Evolutionary conservation across 2,888 invertebrate genomes (phyloP), one percentile per base, ranked within the genome.

Genomic region (Melanostoma mellinum): DNA sequence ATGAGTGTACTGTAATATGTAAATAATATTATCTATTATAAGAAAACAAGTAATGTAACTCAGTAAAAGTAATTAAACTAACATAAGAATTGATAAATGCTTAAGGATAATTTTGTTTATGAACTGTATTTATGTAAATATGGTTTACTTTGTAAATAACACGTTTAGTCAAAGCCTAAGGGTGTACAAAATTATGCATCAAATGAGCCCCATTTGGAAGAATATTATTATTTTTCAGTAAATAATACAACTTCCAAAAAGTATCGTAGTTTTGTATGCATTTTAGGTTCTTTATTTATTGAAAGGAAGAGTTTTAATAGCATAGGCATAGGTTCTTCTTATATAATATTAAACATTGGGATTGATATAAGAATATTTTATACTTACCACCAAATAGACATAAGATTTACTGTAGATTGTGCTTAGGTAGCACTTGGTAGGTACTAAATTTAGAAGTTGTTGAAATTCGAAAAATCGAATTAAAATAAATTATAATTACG

Each of bases 201-300:
- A 42, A 58, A 63, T 73, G 82, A 82, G 82, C 82, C 82, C 82
- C 82, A 69, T 82, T 82, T 82, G 82, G 82, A 82, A 82, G 82
- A 35, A 9, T 6, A 33, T 72, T 61, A 10, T 63, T 77, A 71
- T 55, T 56, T 50, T 30, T 5, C n/a, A 50, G n/a, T 36, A 38
- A 69, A 75, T 56, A 65, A 67, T 61, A 36, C 9, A 46, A 44
- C 82, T 82, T 82, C 78, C 82, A 78, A 82, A 82, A 40, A 63
- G 68, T 53, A 74, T 82, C 68, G 73, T 78, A 82, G 78, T 82
- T 82, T 82, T 82, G 78, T 82, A 78, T 68, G 48, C 78, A 65
- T 69, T 78, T 82, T 73, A 55, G 78, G 73, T 32, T 38, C 35
- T 33, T 36, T 40, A 10, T 5, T 6, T 36, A 36, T 36, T 48